phyloP scores from a whole-genome alignment of 2,113 vertebrate genomes.

The Hippopotamus amphibius region DNA sequence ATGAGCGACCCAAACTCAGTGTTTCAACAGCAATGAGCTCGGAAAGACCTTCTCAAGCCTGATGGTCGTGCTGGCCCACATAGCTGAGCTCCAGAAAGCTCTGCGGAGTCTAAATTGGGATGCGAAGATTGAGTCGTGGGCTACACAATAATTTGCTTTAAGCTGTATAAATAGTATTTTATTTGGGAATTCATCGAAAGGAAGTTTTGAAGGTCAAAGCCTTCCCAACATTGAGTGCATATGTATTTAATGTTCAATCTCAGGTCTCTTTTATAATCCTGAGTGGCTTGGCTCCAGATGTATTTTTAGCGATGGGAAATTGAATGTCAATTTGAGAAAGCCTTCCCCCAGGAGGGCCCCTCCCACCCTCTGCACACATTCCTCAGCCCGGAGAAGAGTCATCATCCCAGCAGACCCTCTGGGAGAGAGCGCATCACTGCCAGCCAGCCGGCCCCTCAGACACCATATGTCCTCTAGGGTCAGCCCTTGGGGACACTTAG shows the following conservation, averaged over 20 bases:
- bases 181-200: conserved; percentile 74
- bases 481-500: neutral
- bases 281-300: conserved; percentile 49
- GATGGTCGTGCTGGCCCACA: neutral
- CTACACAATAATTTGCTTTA: conserved; percentile 81
- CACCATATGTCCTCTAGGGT: neutral
- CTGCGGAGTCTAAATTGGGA: conserved; percentile 77
- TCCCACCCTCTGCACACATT: neutral
- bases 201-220: conserved; percentile 81
- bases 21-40: conserved; percentile 38
- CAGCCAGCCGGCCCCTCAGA: accelerated
- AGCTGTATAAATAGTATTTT: conserved; percentile 84
- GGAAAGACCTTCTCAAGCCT: conserved; percentile 54
- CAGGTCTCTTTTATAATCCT: conserved; percentile 64
- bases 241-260: conserved; percentile 62
- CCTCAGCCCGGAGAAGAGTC: neutral
- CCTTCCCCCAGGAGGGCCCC: neutral
- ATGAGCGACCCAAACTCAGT: conserved; percentile 35
- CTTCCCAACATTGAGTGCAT: neutral
- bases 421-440: accelerated
- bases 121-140: conserved; percentile 73
- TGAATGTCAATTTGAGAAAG: conserved; percentile 41
- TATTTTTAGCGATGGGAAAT: conserved; percentile 63
- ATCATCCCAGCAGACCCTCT: neutral
- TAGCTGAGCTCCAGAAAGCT: conserved; percentile 30